Conservation (phyloP, 1,140 invertebrate genomes). For the Chironomus tepperi region DNA sequence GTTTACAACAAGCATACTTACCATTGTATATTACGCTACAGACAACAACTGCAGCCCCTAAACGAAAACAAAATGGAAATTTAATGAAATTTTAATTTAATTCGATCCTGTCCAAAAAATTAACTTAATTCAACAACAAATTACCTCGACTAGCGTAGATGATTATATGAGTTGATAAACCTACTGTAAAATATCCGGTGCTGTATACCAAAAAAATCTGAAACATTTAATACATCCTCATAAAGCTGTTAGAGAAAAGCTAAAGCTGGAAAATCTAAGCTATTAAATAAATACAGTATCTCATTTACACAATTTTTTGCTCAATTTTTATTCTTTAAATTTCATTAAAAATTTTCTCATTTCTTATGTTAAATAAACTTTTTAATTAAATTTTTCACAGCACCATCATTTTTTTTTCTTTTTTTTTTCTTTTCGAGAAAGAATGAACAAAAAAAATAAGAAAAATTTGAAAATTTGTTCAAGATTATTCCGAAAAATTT, state of each 20-base stretch:
- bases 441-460: not conserved
- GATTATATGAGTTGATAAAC: too few species aligned
- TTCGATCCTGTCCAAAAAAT: too few species aligned
- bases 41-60: too few species aligned
- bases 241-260: not conserved
- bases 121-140: too few species aligned
- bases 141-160: too few species aligned
- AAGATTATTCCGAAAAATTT: slow-evolving; percentile 14
- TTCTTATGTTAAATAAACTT: not conserved
- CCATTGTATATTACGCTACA: too few species aligned
- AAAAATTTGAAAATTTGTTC: not conserved
- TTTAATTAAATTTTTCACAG: slow-evolving; percentile 23
- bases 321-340: slow-evolving; percentile 19
- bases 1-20: too few species aligned
- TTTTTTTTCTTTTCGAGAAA: slow-evolving; percentile 2
- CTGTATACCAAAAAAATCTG: not conserved
- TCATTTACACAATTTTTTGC: slow-evolving; percentile 19
- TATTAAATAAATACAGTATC: not conserved
- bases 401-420: slow-evolving; percentile 18
- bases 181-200: too few species aligned
- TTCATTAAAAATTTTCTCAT: slow-evolving; percentile 20
- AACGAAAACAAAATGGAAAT: too few species aligned
- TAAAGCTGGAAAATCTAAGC: not conserved
- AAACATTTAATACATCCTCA: not conserved
- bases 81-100: too few species aligned